phyloP scores from a whole-genome alignment of 2,888 invertebrate species.

The Gryllus longicercus region DNA sequence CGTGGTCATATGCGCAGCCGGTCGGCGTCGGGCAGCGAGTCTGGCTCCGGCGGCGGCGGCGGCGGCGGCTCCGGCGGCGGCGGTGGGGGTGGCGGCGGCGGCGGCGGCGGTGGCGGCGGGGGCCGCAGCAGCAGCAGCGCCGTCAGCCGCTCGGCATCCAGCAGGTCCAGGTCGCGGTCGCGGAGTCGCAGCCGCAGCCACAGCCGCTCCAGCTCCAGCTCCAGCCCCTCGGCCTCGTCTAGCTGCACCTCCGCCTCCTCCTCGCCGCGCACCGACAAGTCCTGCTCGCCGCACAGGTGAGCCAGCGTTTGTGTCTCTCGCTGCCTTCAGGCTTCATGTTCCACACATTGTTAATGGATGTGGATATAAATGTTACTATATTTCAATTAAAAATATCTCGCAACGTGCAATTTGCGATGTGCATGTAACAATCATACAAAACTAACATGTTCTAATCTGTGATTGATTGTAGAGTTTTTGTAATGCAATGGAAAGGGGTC shows the following conservation, averaged over 20 bases:
- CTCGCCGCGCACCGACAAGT: constrained; percentile 47
- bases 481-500: no score
- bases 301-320: neutral
- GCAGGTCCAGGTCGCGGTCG: constrained; percentile 53
- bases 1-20: constrained; percentile 25
- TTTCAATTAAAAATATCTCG: no score
- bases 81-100: constrained; percentile 50
- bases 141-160: constrained; percentile 51
- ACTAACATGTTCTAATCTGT: no score
- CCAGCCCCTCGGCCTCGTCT: constrained; percentile 56
- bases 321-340: no score
- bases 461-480: no score
- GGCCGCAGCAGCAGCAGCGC: constrained; percentile 41
- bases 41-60: constrained; percentile 22
- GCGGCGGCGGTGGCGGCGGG: constrained; percentile 47
- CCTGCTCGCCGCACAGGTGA: constrained; percentile 44
- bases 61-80: constrained; percentile 47
- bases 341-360: no score
- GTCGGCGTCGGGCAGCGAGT: constrained; percentile 40
- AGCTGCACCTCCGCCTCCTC: constrained; percentile 56
- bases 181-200: constrained; percentile 47
- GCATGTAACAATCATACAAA: no score
- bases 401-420: no score
- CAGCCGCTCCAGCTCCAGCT: constrained; percentile 52
- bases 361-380: no score